Base-by-base conservation (phyloP, 2,797 vertebrate species). In the Strix occidentalis region DNA sequence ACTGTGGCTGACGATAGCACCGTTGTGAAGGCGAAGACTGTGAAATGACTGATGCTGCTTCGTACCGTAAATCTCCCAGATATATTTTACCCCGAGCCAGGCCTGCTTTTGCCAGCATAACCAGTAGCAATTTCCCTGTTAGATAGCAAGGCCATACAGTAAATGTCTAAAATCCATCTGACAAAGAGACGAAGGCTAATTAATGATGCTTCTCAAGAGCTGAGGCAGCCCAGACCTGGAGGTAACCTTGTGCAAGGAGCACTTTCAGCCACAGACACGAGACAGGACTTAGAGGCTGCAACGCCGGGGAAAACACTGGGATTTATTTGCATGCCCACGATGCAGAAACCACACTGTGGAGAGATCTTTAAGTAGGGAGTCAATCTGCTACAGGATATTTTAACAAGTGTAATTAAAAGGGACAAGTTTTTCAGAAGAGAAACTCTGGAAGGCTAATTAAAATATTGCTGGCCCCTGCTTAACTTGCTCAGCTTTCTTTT, bases 381-480 rank as follows among this genome's bases (percentile, higher is more conserved):
- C 70, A 72, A 51, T 24, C 74, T 74, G 88, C 91, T 76, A 46
- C 4, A 43, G 95, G 88, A 51, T 74, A 87, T 91, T 95, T 95
- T 89, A 93, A 95, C 95, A 80, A 93, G 91, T 91, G 96, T 87
- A 96, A 97, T 97, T 97, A 97, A 96, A 95, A 96, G 74, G 89
- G 87, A 92, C 80, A 96, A 80, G 92, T 97, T 97, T 92, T 95
- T 95, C 93, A 86, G 80, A 92, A 97, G 96, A 95, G 94, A 94
- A 84, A 91, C 95, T 96, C 81, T 85, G 96, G 89, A 95, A 97
- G 93, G 95, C 94, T 97, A 97, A 98, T 97, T 98, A 97, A 97
- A 98, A 97, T 91, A 95, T 53, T 95, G 90, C 97, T 97, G 96
- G 96, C 87, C 96, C 88, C 77, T 87, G 96, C 96, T 97, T 95